Conservation (phyloP, 2,888 invertebrate genomes). For the Schrankia costaestrigalis region DNA sequence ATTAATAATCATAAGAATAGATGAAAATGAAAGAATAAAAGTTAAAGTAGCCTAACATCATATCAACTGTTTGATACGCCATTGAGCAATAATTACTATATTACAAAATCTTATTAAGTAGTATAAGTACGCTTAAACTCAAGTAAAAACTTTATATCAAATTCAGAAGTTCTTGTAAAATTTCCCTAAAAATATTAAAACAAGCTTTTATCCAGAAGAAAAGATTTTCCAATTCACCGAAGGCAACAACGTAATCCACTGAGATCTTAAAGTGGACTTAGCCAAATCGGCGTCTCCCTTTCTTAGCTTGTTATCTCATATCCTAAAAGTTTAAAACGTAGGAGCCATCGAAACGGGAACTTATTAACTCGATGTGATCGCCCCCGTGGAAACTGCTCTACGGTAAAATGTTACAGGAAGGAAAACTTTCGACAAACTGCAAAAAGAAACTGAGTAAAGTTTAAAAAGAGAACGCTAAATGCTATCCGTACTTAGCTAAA, state of each 20-base stretch:
- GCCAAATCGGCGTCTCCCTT: conserved; percentile 74
- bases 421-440: conserved; percentile 71
- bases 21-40: too few relatives aligned
- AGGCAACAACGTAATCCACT: conserved; percentile 49
- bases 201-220: conserved; percentile 34
- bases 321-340: conserved; percentile 80
- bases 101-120: too few relatives aligned
- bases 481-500: conserved; percentile 61
- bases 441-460: conserved; percentile 71
- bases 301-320: conserved; percentile 79
- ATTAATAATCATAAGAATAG: too few relatives aligned
- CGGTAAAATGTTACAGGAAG: conserved; percentile 78
- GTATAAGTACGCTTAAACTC: too few relatives aligned
- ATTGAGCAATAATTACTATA: too few relatives aligned
- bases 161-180: conserved; percentile 11
- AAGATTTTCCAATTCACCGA: conserved; percentile 43
- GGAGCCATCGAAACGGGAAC: conserved; percentile 77
- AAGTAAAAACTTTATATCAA: conserved; percentile 2
- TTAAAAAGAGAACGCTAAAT: conserved; percentile 75
- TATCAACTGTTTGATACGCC: too few relatives aligned
- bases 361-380: conserved; percentile 81
- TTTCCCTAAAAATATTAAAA: conserved; percentile 24
- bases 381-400: conserved; percentile 67
- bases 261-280: conserved; percentile 68
- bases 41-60: too few relatives aligned